Base-by-base conservation (phyloP, 1,140 invertebrate genomes). In the Propsilocerus akamusi region DNA sequence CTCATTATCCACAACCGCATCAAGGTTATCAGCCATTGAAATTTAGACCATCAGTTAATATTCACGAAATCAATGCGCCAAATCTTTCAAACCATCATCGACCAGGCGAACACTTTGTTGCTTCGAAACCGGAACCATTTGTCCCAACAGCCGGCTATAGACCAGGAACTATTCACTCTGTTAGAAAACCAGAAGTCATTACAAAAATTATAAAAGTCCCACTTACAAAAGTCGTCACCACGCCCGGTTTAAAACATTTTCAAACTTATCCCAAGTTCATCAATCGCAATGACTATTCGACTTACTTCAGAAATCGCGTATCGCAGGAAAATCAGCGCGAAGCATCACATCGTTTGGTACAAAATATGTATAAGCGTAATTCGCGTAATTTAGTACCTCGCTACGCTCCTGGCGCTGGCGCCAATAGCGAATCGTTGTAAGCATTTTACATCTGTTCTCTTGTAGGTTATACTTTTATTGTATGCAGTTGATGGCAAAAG, bases 221-320 rank as follows among this genome's bases (percentile, higher is more conserved):
- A 17, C 4, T 41, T 7, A 41, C 17, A 41, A 41, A 14, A 20
- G 34, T 41, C 34, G 32, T 65, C 56, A 49, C 56, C 4, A 66
- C 65, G n/a, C 63, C 63, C 0, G 65, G 64, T 0, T 52, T 67
- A 20, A 64, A 63, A 49, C 61, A 67, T 51, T 67, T 58, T 51
- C 47, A 54, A 3, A 54, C 56, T 3, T 28, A 50, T 24, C 52
- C 50, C 0, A 49, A 52, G 22, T 6, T 41, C 10, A 41, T 14
- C 34, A 37, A 17, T 41, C 22, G 17, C 24, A 47, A 25, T 20
- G 60, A 64, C 0, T 64, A 64, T 47, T 48, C 59, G n/a, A 60
- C 54, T 26, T 64, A 64, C 49, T 65, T 64, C 57, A 0, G 53
- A 57, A 51, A 53, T 3, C 55, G 56, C 4, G 57, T 8, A 2